phyloP scores from a whole-genome alignment of 37 sponge, comb jelly and placozoan species.

The Tethya wilhelma region DNA sequence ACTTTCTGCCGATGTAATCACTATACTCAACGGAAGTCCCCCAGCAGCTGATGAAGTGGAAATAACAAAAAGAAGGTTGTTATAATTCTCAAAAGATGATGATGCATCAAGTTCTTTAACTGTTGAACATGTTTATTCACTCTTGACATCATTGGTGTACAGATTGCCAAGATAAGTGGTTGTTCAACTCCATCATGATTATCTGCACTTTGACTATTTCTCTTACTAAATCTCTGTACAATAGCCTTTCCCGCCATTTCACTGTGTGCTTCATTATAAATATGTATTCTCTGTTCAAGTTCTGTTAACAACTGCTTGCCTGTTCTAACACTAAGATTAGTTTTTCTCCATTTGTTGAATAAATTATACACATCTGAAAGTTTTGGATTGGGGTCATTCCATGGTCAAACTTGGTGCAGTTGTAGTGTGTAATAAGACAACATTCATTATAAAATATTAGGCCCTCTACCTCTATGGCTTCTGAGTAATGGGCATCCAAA shows the following conservation, averaged over 20 bases:
- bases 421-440: no score
- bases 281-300: not conserved
- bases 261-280: not conserved
- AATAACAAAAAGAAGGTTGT: conserved; percentile 7
- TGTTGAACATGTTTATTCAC: conserved; percentile 13
- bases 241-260: not conserved
- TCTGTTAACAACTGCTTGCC: not conserved
- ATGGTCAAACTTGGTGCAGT: no score
- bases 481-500: no score
- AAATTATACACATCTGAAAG: not conserved
- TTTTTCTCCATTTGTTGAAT: conserved; percentile 18
- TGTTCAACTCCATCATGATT: no score
- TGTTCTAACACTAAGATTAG: not conserved
- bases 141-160: conserved; percentile 28
- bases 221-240: not conserved
- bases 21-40: conserved; percentile 17
- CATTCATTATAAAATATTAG: no score
- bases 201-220: not conserved
- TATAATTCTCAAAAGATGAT: conserved; percentile 11
- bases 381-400: no score
- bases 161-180: conserved; percentile 17
- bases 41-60: conserved; percentile 17
- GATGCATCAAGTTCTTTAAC: conserved; percentile 2
- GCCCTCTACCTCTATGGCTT: no score
- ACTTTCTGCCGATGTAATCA: conserved; percentile 18